phyloP scores from a whole-genome alignment of 2,888 invertebrate species.

The Lydus trimaculatus region DNA sequence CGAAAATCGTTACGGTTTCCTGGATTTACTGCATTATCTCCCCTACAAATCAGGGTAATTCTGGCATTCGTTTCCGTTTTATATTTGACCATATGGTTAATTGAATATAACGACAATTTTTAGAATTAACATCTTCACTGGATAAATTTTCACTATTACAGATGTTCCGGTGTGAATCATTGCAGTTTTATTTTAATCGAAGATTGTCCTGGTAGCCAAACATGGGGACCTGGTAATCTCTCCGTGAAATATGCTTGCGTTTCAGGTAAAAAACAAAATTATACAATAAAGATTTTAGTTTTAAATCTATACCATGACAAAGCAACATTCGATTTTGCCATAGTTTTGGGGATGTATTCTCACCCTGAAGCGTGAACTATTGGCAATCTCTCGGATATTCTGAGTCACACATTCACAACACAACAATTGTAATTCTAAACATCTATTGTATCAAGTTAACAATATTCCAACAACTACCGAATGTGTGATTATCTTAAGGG shows the following conservation, averaged over 20 bases:
- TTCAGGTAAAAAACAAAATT: constrained; percentile 68
- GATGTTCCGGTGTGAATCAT: constrained; percentile 78
- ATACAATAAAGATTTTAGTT: background rate
- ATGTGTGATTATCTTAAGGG: constrained; percentile 2
- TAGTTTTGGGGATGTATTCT: background rate
- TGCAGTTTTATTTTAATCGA: constrained; percentile 73
- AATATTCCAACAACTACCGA: constrained; percentile 13
- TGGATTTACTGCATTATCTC: constrained; percentile 17
- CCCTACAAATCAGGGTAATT: constrained; percentile 16
- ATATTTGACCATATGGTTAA: constrained; percentile 25
- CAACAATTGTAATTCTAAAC: constrained; percentile 25
- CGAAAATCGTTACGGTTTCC: constrained; percentile 3
- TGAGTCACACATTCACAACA: constrained; percentile 33
- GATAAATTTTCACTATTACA: constrained; percentile 57
- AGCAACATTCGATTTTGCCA: constrained; percentile 9
- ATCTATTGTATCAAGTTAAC: constrained; percentile 23
- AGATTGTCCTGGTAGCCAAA: constrained; percentile 70
- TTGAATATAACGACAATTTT: constrained; percentile 16
- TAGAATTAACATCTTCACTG: constrained; percentile 44
- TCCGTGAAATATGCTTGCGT: constrained; percentile 77
- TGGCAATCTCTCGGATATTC: constrained; percentile 41
- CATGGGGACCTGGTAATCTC: constrained; percentile 72
- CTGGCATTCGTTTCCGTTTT: constrained; percentile 14
- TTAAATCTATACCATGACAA: constrained; percentile 6
- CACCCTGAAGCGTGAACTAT: constrained; percentile 32